These are phyloP conservation scores for Epirrhoe tristata DNA, from an alignment of 2,888 invertebrate species.

Conservation along the genomic window DNA sequence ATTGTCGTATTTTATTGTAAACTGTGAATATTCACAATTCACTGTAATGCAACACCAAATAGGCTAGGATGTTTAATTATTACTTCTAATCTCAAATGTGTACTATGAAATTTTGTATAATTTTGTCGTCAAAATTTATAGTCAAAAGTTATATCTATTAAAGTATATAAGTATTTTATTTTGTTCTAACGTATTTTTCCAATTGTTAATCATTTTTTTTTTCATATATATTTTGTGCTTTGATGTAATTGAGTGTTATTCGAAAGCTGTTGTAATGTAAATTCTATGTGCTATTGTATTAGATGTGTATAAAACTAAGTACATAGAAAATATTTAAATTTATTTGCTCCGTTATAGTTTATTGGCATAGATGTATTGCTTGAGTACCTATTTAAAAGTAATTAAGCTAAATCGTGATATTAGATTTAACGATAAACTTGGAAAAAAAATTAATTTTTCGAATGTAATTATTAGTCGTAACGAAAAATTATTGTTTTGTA, in stretches of 20 bases:
- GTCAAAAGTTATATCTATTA: neutral
- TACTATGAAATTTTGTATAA: neutral
- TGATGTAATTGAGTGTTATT: slow-evolving; percentile 19
- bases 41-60: slow-evolving; percentile 83
- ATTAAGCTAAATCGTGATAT: slow-evolving; percentile 86
- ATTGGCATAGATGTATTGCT: slow-evolving; percentile 75
- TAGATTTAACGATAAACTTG: slow-evolving; percentile 83
- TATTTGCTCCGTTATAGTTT: slow-evolving; percentile 76
- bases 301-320: slow-evolving; percentile 37
- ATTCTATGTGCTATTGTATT: slow-evolving; percentile 41
- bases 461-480: slow-evolving; percentile 84
- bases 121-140: neutral
- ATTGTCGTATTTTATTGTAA: slow-evolving; percentile 62
- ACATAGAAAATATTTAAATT: slow-evolving; percentile 46
- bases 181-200: neutral
- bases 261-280: slow-evolving; percentile 34
- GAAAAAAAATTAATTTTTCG: slow-evolving; percentile 82
- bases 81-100: slow-evolving; percentile 55
- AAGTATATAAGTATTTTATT: slow-evolving; percentile 13
- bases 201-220: slow-evolving; percentile 8
- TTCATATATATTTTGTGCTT: slow-evolving; percentile 22
- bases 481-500: slow-evolving; percentile 84
- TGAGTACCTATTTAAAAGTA: slow-evolving; percentile 75
- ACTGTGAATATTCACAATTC: slow-evolving; percentile 65
- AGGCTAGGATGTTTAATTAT: slow-evolving; percentile 62